These are phyloP conservation scores for Eonycteris spelaea DNA, from an alignment of 2,113 vertebrate species.

Conservation along the genomic window DNA sequence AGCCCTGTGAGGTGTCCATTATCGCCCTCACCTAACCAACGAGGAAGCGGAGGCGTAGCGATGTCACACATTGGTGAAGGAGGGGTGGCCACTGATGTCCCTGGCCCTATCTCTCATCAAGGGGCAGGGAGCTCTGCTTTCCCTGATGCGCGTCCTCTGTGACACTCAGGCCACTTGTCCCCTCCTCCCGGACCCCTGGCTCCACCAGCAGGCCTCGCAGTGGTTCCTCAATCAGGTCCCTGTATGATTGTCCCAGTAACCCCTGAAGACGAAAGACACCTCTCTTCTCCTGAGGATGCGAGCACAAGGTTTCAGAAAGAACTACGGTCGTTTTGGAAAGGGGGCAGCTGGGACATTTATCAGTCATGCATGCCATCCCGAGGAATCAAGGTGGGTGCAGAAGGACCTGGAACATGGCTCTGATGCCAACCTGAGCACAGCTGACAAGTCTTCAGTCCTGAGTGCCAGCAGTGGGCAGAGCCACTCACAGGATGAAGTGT, in stretches of 20 bases:
- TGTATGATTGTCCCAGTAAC: background rate
- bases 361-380: background rate
- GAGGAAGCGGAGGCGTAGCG: background rate
- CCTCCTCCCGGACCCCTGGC: background rate
- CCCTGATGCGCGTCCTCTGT: background rate
- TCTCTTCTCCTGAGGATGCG: background rate
- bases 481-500: background rate
- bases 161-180: background rate
- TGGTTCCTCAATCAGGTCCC: too few relatives aligned
- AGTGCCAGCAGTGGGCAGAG: background rate
- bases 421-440: background rate
- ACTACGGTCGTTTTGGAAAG: background rate
- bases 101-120: rapidly evolving
- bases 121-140: background rate
- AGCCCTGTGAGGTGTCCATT: rapidly evolving
- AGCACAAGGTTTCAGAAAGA: background rate
- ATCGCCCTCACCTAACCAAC: background rate
- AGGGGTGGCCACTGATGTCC: rapidly evolving
- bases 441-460: background rate
- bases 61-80: background rate
- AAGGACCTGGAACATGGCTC: rapidly evolving
- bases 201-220: background rate
- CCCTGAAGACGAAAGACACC: background rate
- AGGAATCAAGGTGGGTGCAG: background rate
- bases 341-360: background rate